These are phyloP conservation scores for Catostomus latipinnis DNA, from an alignment of 2,797 vertebrate genomes.

Conservation along the genomic window DNA sequence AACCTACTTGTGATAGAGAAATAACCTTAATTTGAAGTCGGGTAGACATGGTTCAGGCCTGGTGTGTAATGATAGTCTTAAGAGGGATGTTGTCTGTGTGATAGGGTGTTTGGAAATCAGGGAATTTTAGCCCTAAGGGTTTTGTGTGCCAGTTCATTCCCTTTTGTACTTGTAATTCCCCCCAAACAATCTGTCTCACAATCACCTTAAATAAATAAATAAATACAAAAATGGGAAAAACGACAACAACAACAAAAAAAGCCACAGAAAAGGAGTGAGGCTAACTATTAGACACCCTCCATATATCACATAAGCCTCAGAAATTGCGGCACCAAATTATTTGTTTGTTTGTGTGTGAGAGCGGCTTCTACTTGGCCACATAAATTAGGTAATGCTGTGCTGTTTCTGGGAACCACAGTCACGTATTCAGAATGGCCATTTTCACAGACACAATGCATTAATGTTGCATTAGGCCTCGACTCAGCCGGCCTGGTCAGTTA, in stretches of 20 bases:
- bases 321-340: conserved; percentile 35
- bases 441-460: conserved; percentile 59
- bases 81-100: conserved; percentile 10
- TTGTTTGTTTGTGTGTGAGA: conserved; percentile 37
- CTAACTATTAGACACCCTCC: conserved; percentile 53
- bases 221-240: conserved; percentile 7
- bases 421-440: conserved; percentile 55
- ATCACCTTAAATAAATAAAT: background rate
- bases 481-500: conserved; percentile 54
- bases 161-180: conserved; percentile 25
- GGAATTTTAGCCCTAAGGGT: conserved; percentile 31
- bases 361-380: conserved; percentile 23
- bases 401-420: conserved; percentile 50
- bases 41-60: background rate
- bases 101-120: conserved; percentile 35
- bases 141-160: conserved; percentile 24
- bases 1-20: conserved; percentile 28
- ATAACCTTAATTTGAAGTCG: conserved; percentile 29
- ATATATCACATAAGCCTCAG: conserved; percentile 47
- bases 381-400: conserved; percentile 53
- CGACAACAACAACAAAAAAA: background rate
- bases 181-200: conserved; percentile 13
- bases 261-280: conserved; percentile 41
- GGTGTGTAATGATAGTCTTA: conserved; percentile 19
- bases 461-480: conserved; percentile 54